Evolutionary conservation across 1,140 invertebrate genomes (phyloP).

Genomic region (Alviniconcha marisindica): DNA sequence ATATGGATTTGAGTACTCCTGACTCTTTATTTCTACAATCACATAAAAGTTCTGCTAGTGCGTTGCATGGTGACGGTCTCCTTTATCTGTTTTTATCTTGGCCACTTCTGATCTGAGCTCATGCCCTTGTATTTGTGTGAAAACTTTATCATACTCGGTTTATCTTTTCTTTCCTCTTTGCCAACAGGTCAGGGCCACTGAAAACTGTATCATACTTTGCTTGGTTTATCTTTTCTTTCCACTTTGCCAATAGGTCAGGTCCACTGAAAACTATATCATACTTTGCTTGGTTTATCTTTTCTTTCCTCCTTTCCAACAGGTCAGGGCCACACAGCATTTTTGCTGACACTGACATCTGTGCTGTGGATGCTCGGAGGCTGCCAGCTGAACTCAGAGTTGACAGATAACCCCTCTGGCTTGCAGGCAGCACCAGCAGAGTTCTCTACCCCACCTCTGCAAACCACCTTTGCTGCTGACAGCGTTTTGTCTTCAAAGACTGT

Average conservation of each 20-base stretch:
- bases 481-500: background rate
- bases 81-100: too few species aligned
- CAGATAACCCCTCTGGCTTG: background rate
- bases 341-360: background rate
- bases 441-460: background rate
- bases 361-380: background rate
- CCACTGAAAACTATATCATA: background rate
- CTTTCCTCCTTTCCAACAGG: background rate
- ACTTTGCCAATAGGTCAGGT: background rate
- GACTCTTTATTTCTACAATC: too few species aligned
- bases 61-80: too few species aligned
- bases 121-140: too few species aligned
- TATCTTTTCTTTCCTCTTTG: too few species aligned
- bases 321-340: background rate
- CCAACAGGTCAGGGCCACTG: too few species aligned
- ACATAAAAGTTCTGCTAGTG: too few species aligned
- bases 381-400: background rate
- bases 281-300: background rate
- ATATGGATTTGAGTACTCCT: too few species aligned
- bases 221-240: background rate
- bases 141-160: too few species aligned
- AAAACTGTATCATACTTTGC: background rate
- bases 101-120: too few species aligned
- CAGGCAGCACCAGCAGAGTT: background rate
- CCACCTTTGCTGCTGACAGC: background rate